Base-by-base conservation (phyloP, 2,797 vertebrate species). In the Pachyuromys duprasi region DNA sequence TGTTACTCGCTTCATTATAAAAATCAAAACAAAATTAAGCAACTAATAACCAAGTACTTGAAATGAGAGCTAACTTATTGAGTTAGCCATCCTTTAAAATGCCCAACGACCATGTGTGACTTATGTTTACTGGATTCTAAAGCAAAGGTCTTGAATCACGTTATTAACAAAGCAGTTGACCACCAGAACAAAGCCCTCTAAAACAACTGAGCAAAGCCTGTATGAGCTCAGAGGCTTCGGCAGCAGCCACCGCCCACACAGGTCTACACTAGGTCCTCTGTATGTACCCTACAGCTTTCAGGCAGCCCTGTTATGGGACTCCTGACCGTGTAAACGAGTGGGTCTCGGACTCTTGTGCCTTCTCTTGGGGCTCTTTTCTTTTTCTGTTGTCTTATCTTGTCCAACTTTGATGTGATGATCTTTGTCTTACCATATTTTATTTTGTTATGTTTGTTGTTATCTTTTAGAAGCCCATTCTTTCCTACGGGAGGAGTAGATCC, bases 21-120 rank as follows among this genome's bases (percentile, higher is more conserved):
- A 49, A 86, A 75, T 91, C 60, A 86, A 92, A n/a, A 88, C 42
- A 92, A 86, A 70, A 89, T 39, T 76, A 53, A 89, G 45, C 86
- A 49, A 20, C 28, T 88, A 53, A 22, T 7, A 74, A 86, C 26
- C 49, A 86, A 81, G 42, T 49, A 55, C 86, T 78, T 67, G 55
- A 92, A 42, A 84, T 78, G 75, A 79, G 49, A 92, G 76, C 63
- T 60, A 45, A 90, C 26, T 55, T 49, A 53, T 88, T 72, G 55
- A 72, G 42, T 26, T 70, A 90, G 62, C 39, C 28, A 22, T 33
- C 45, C 22, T 79, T 72, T 83, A 45, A 79, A 45, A n/a, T 62
- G 33, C 28, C 76, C 45, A 82, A 28, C 28, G 76, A 39, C 33
- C 63, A 83, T 11, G 53, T 42, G 86, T 63, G 75, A 8, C 33